Conservation (phyloP, 2,113 vertebrate genomes). For the Merops nubicus region DNA sequence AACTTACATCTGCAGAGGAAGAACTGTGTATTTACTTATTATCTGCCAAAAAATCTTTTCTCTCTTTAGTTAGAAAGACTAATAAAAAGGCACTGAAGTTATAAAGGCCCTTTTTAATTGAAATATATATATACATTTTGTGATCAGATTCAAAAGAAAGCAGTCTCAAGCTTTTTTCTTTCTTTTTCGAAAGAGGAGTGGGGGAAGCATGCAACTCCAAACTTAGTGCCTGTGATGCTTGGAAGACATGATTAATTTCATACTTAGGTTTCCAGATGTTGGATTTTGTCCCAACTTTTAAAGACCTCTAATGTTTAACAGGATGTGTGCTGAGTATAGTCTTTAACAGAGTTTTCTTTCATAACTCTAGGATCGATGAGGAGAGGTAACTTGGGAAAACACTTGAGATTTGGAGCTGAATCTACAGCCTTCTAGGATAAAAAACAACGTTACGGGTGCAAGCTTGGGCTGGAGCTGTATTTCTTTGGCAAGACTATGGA, state of each 20-base stretch:
- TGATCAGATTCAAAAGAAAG: slow-evolving; percentile 25
- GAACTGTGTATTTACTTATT: slow-evolving; percentile 6
- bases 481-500: slow-evolving; percentile 63
- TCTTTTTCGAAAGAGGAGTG: neutral
- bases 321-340: slow-evolving; percentile 55
- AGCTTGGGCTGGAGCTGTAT: neutral
- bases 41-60: slow-evolving; percentile 9
- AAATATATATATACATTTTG: neutral
- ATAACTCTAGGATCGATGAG: slow-evolving; percentile 70
- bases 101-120: neutral
- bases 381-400: slow-evolving; percentile 37
- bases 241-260: slow-evolving; percentile 61
- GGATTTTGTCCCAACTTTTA: slow-evolving; percentile 53
- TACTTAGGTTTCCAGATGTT: slow-evolving; percentile 77
- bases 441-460: neutral
- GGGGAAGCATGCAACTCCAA: neutral
- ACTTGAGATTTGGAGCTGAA: neutral
- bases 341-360: slow-evolving; percentile 74
- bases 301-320: slow-evolving; percentile 72
- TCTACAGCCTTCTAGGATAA: neutral
- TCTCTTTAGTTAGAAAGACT: neutral
- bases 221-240: slow-evolving; percentile 20
- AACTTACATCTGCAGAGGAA: slow-evolving; percentile 30
- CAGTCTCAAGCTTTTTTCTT: neutral
- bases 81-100: neutral